Base-by-base conservation (phyloP, 2,888 invertebrate genomes). In the Heteromyza rotundicornis region DNA sequence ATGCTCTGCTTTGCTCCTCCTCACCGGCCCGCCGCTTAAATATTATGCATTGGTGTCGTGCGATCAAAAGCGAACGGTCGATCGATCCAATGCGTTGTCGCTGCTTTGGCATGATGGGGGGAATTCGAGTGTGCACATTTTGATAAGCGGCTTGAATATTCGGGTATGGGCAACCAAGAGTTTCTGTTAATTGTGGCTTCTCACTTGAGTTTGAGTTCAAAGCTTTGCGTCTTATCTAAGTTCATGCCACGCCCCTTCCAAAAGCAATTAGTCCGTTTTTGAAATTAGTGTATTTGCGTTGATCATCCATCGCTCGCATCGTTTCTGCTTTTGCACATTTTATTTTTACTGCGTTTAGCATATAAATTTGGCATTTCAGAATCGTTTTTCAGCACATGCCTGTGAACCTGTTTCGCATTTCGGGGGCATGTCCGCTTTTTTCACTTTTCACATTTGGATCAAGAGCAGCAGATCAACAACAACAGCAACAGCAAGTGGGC, bases 1-100 rank as follows among this genome's bases (percentile, higher is more conserved):
- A 23, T 50, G 52, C 61, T 23, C 44, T n/a, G n/a, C n/a, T n/a
- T n/a, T n/a, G n/a, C n/a, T n/a, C n/a, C n/a, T n/a, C n/a, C n/a
- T n/a, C n/a, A n/a, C n/a, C n/a, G n/a, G n/a, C n/a, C n/a, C n/a
- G n/a, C n/a, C n/a, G n/a, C n/a, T n/a, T n/a, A 47, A 64, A 67
- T 71, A 66, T 69, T 72, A 71, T 71, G 71, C 68, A 72, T 70
- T 69, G 60, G 68, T 71, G 68, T 70, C 71, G 70, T 64, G 62
- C 62, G 66, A 67, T 65, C 61, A 35, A 35, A 19, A 24, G 3
- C 53, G 40, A 36, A 2, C 63, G 60, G 50, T 59, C 50, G 44
- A 35, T 52, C 12, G 2, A 1, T 16, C 7, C 16, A 23, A n/a
- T n/a, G n/a, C 14, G 22, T 0, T 2, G 16, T 7, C 14, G 12